Evolutionary conservation across 2,113 vertebrate genomes (phyloP), one percentile per base, ranked within the genome.

Genomic region (Zosterops borbonicus): DNA sequence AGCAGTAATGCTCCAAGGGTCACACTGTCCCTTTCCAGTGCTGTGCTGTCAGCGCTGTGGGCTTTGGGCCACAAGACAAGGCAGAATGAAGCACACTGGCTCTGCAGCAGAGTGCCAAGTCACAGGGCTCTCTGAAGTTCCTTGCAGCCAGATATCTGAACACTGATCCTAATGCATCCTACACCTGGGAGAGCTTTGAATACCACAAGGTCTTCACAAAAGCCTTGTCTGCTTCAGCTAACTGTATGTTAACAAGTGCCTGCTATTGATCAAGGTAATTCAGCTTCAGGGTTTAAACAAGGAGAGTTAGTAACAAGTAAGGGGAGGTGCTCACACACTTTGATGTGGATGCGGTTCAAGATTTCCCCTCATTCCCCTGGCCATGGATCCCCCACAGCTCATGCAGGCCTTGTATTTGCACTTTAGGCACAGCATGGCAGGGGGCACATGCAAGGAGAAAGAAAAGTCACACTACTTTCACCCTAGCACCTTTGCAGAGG

Each of bases 181-280:
- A 28, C 75, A 64, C 56, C 87, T 85, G 70, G 42, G 63, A 88
- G 37, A 93, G 75, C 78, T 93, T 71, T 88, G 82, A 87, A 83
- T 88, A 88, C 75, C 87, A 55, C 25, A 27, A 80, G 37, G 50
- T 89, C 87, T 79, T 95, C 74, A 76, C 58, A 92, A 76, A 89
- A 89, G 60, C 69, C 63, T 79, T 92, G 68, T 92, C 85, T 94
- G 70, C 71, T 85, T 90, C 93, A 90, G 87, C 79, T 93, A 70
- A 95, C 55, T 75, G 79, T 90, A 88, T 59, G 87, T 94, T 95
- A 96, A 95, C 92, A 95, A 95, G 74, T 37, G 74, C 44, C 63
- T 90, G 58, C 63, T 91, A 92, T 87, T 41, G 95, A 95, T 95
- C 91, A 73, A 13, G 41, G 55, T 77, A 95, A 95, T 92, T 90